Evolutionary conservation across 2,113 vertebrate species (phyloP).

Genomic region (Eonycteris spelaea): DNA sequence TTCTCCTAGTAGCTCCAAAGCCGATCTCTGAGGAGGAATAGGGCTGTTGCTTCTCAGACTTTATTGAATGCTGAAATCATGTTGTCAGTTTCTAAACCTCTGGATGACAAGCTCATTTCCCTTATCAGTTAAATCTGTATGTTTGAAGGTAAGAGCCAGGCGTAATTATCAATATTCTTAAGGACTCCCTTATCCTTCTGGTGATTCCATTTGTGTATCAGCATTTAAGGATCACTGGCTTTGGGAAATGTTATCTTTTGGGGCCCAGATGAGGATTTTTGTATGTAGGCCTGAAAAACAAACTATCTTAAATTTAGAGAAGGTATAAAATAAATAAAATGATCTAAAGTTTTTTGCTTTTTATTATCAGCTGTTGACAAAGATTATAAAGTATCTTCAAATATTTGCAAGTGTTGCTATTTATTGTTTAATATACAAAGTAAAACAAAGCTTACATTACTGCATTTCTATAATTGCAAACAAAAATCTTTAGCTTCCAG

Average conservation of each 20-base stretch:
- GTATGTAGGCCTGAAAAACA: not conserved
- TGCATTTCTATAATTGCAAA: not conserved
- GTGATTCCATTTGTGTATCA: not conserved
- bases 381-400: not conserved
- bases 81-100: not conserved
- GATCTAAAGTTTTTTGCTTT: not conserved
- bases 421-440: not conserved
- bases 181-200: not conserved
- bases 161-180: not conserved
- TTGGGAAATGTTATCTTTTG: not conserved
- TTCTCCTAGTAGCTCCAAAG: not conserved
- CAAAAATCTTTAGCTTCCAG: not conserved
- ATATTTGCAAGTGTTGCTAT: not conserved
- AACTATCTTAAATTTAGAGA: not conserved
- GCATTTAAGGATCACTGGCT: not conserved
- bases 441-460: not conserved
- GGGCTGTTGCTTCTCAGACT: not conserved
- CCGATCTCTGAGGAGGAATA: not conserved
- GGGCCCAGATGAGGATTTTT: not conserved
- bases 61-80: not conserved
- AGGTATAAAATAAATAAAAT: not conserved
- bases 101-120: accelerated
- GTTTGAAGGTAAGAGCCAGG: not conserved
- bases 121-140: not conserved
- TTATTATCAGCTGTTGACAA: not conserved